Base-by-base conservation (phyloP, 2,888 invertebrate species). In the Falcaria lacertinaria region DNA sequence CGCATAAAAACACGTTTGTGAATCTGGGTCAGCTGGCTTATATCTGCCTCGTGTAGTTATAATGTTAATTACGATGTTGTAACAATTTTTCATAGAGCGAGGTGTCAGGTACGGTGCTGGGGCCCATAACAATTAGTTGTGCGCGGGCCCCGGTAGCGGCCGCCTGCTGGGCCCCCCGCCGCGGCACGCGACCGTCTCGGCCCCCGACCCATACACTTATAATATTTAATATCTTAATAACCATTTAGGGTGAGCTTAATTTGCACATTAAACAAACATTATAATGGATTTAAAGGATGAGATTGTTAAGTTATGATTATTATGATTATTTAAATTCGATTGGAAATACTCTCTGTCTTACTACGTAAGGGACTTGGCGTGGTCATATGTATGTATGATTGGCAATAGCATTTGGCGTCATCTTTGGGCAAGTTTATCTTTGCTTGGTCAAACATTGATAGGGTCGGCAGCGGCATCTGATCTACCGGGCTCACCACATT, bases 161-260 rank as follows among this genome's bases (percentile, higher is more conserved):
- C 72, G 61, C 85, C 86, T 74, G 85, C 83, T 79, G 83, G 48
- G 82, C 69, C 70, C 75, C 87, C 87, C 69, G 83, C 62, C 48
- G 80, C 47, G 84, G 47, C 70, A 65, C 74, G 76, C 74, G 74
- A 70, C 68, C 57, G 57, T 52, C 59, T 57, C 66, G 60, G 58
- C 54, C 51, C 46, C 46, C 56, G 47, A 55, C 61, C 54, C 53
- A 54, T 66, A 62, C 69, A 60, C 60, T 54, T 56, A 52, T 52
- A 72, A 81, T 84, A 82, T 83, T 77, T 87, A 85, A 87, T 86
- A 87, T 82, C 87, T 83, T 86, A 86, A 88, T 88, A 86, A 82
- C 78, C 74, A 70, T 75, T 87, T 78, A 79, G 79, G 73, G 78
- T 68, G 57, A 61, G 69, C 74, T 79, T 74, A 77, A 81, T 69